Evolutionary conservation across 2,797 vertebrate species (phyloP).

Genomic region (Chelmon rostratus): DNA sequence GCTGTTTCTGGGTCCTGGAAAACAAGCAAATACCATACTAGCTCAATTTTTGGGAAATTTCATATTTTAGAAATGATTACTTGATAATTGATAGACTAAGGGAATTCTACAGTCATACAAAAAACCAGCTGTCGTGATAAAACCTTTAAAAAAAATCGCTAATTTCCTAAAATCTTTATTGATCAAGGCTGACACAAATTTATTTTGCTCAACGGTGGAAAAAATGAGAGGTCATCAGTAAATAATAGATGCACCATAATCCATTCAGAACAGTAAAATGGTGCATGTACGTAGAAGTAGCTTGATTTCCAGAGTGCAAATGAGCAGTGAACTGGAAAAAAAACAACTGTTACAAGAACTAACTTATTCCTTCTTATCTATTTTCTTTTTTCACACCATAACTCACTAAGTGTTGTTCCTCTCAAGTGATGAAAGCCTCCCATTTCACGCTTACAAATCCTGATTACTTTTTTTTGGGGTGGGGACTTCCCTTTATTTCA

Average conservation of each 20-base stretch:
- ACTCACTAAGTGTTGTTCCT: conserved; percentile 63
- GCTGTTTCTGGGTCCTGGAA: conserved; percentile 1
- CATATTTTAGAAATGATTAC: background rate
- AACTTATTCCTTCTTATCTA: conserved; percentile 55
- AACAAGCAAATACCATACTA: conserved; percentile 14
- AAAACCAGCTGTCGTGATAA: background rate
- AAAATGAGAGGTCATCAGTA: background rate
- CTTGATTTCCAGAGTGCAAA: conserved; percentile 38
- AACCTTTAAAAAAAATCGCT: background rate
- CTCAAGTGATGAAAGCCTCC: conserved; percentile 64
- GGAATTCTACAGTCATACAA: background rate
- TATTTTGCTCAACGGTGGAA: background rate
- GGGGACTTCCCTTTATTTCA: conserved; percentile 36
- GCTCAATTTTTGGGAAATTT: background rate
- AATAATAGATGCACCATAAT: conserved; percentile 22
- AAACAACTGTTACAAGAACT: conserved; percentile 34
- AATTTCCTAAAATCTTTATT: background rate
- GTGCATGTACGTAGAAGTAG: background rate
- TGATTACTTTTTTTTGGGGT: conserved; percentile 31
- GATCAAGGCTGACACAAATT: background rate
- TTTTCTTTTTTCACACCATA: conserved; percentile 65
- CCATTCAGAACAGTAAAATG: conserved; percentile 14
- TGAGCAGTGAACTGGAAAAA: conserved; percentile 32
- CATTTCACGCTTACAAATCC: conserved; percentile 63
- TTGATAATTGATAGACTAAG: background rate